Base-by-base conservation (phyloP, 2,797 vertebrate species). In the Chaetophractus vellerosus region DNA sequence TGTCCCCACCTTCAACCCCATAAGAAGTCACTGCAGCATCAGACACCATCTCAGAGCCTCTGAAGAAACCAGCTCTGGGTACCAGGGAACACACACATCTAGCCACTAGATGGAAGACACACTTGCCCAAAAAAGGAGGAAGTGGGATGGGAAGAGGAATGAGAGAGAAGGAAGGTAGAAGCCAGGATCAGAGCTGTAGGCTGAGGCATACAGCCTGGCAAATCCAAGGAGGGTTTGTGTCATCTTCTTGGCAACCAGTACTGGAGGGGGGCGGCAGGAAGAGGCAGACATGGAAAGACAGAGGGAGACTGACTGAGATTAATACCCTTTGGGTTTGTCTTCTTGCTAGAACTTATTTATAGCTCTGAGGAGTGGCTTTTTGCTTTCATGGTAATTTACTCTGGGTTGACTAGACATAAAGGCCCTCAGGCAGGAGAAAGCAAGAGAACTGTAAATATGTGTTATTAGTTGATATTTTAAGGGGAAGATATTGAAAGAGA, bases 321-420 rank as follows among this genome's bases (percentile, higher is more conserved):
- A 75, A 88, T 55, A 90, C 28, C 75, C 55, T 92, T 41, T 68
- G 72, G 36, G 11, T 78, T 41, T 68, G 66, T 50, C 64, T 61
- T 88, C 83, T 91, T 84, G 91, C 88, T 86, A 38, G 15, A 64
- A 83, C 10, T 76, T 88, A 96, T 33, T 94, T 88, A 94, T 45
- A 86, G 55, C 71, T 84, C 81, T 80, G 23, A 85, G 57, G 50
- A 91, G 63, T 61, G 36, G 50, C 38, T 96, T 95, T 89, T 81
- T 76, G 72, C 84, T 96, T 89, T 96, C 50, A 38, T 66, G 38
- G 28, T 91, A 76, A 89, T 93, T 95, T 80, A 90, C 52, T 92
- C 79, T 93, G 75, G 74, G 48, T 63, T 90, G 88, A 92, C 48
- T 68, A 92, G 74, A 76, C 78, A 88, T 0, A 86, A 45, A 92